A percentile compares a stretch with the other conserved stretches of the same genome.
These are phyloP conservation scores for Synergus gifuensis DNA, from an alignment of 2,888 invertebrate species.

Conservation along the genomic window DNA sequence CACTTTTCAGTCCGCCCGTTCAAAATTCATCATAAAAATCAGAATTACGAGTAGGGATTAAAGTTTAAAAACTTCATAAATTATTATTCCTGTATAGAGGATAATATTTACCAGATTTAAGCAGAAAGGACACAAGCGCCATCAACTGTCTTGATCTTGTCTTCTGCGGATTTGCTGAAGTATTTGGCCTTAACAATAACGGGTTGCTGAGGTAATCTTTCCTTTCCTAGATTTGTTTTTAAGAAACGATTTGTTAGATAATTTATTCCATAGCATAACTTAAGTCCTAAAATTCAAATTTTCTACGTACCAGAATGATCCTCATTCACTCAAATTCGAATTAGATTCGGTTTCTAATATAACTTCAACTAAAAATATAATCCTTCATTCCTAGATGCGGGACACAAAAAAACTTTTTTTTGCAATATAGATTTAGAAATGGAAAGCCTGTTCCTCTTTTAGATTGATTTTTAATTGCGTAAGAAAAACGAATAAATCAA, in stretches of 20 bases:
- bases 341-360: too few species aligned
- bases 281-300: neutral
- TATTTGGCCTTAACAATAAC: slow-evolving; percentile 99
- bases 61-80: too few species aligned
- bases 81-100: neutral
- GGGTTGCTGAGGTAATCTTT: slow-evolving; percentile 96
- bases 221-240: slow-evolving; percentile 85
- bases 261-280: neutral
- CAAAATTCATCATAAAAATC: slow-evolving; percentile 73
- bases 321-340: too few species aligned
- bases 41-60: too few species aligned
- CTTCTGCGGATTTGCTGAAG: slow-evolving; percentile 98
- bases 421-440: slow-evolving; percentile 97
- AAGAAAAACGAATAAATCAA: too few species aligned
- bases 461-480: too few species aligned
- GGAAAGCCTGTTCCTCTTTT: slow-evolving; percentile 78
- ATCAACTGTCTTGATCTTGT: slow-evolving; percentile 97
- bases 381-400: slow-evolving; percentile 99
- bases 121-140: slow-evolving; percentile 98
- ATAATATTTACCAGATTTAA: slow-evolving; percentile 79
- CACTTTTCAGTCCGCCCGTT: slow-evolving; percentile 80
- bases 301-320: too few species aligned
- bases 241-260: neutral
- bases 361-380: slow-evolving; percentile 70
- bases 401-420: slow-evolving; percentile 98